phyloP scores from a whole-genome alignment of 2,888 invertebrate species.

The Chloroclystis v-ata region DNA sequence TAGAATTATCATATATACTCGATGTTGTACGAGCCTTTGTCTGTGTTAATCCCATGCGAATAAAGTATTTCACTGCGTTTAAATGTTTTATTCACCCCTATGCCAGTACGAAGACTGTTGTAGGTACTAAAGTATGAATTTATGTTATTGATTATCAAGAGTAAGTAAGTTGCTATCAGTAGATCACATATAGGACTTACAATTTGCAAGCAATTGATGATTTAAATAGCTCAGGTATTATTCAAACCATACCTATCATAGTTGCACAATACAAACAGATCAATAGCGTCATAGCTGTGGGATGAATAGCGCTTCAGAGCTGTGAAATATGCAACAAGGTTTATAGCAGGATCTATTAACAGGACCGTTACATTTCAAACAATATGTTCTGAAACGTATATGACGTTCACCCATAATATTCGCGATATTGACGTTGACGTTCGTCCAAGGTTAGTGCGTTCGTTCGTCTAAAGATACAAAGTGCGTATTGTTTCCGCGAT shows the following conservation, averaged over 20 bases:
- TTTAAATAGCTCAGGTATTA: slow-evolving; percentile 10
- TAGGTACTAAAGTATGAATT: too few species aligned
- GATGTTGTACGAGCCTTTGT: too few species aligned
- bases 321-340: neutral
- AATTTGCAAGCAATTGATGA: neutral
- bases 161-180: neutral
- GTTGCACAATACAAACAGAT: neutral
- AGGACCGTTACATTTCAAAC: too few species aligned
- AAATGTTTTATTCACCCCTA: too few species aligned
- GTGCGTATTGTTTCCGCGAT: slow-evolving; percentile 41
- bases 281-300: neutral
- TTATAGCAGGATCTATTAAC: neutral
- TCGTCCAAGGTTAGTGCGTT: slow-evolving; percentile 21
- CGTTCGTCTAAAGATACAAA: slow-evolving; percentile 36
- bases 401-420: too few species aligned
- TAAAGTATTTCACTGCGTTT: too few species aligned
- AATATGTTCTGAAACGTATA: slow-evolving; percentile 16
- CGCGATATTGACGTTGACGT: too few species aligned
- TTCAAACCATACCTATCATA: neutral
- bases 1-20: too few species aligned
- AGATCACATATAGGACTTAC: neutral
- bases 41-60: too few species aligned
- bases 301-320: neutral
- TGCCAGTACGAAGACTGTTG: too few species aligned
- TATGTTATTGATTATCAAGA: neutral